phyloP scores from a whole-genome alignment of 2,888 invertebrate genomes.

The Nephrotoma flavescens region DNA sequence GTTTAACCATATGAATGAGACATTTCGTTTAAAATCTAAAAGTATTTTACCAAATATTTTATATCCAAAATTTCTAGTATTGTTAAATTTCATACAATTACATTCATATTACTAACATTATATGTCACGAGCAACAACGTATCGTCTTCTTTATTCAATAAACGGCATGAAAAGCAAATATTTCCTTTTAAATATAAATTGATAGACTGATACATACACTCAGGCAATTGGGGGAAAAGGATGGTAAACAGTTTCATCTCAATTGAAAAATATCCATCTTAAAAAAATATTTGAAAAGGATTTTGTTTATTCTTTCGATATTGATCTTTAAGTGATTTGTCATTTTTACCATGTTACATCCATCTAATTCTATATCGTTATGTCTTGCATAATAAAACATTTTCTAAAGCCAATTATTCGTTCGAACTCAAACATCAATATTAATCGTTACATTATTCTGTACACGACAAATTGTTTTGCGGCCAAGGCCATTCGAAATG shows the following conservation, averaged over 20 bases:
- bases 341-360: not conserved
- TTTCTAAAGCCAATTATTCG: no score
- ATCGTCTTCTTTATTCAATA: not conserved
- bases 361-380: not conserved
- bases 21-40: not conserved
- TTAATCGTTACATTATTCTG: not conserved
- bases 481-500: not conserved
- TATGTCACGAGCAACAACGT: not conserved
- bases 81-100: not conserved
- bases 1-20: no score
- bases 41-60: not conserved
- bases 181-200: not conserved
- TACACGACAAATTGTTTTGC: not conserved
- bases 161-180: not conserved
- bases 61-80: not conserved
- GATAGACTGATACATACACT: not conserved
- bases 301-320: not conserved
- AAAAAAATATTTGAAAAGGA: not conserved
- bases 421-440: no score
- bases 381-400: no score
- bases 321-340: not conserved
- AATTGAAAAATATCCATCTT: not conserved
- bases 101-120: no score
- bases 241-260: not conserved
- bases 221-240: not conserved